Evolutionary conservation across 1,140 invertebrate genomes (phyloP).

Genomic region (Drosophila mayri): DNA sequence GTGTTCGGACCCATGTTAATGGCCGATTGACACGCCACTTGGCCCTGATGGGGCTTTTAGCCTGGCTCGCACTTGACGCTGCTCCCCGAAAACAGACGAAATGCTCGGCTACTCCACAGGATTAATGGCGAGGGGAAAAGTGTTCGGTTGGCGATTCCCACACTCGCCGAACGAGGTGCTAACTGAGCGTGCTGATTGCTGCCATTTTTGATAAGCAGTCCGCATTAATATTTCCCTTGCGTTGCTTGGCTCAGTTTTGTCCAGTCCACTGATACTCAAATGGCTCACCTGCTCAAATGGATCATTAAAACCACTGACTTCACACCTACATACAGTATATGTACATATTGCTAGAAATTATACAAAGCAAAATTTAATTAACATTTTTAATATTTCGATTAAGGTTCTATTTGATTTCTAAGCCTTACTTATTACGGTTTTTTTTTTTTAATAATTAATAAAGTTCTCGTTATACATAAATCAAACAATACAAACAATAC

Average conservation of each 20-base stretch:
- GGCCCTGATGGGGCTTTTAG: constrained; percentile 67
- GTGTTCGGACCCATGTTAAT: constrained; percentile 64
- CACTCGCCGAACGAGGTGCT: constrained; percentile 65
- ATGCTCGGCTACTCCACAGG: constrained; percentile 47
- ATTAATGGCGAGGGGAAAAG: constrained; percentile 44
- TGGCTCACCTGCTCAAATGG: not conserved
- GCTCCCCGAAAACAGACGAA: constrained; percentile 34
- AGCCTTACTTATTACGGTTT: not conserved
- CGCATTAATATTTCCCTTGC: constrained; percentile 74
- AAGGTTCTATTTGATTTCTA: not conserved
- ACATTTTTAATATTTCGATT: not conserved
- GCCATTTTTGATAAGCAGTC: constrained; percentile 80
- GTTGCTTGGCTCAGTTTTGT: constrained; percentile 55
- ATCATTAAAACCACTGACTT: constrained; percentile 9
- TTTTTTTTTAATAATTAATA: too few species aligned
- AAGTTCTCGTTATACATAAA: too few species aligned
- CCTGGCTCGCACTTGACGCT: constrained; percentile 10
- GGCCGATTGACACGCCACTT: constrained; percentile 82
- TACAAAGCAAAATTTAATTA: not conserved
- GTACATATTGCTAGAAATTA: not conserved
- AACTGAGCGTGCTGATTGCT: constrained; percentile 81
- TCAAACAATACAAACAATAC: not conserved
- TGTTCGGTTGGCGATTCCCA: constrained; percentile 23
- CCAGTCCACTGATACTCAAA: constrained; percentile 18
- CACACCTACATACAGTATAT: not conserved